Evolutionary conservation across 2,888 invertebrate species (phyloP).

Genomic region (Isotomurus palustris): DNA sequence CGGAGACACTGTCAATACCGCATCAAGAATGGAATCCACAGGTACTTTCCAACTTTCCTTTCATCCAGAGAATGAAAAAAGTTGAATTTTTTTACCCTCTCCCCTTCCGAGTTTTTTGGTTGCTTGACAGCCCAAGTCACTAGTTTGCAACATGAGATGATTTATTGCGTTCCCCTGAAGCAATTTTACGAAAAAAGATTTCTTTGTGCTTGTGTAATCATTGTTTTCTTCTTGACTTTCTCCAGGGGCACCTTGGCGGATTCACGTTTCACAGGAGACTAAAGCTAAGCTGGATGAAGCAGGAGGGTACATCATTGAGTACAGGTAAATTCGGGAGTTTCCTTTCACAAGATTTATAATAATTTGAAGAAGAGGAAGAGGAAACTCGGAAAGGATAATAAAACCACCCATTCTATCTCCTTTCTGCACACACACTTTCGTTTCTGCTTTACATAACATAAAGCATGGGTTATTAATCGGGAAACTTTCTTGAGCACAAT

Average conservation of each 20-base stretch:
- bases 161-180: background rate
- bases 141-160: background rate
- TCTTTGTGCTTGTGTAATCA: background rate
- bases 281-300: slow-evolving; percentile 69
- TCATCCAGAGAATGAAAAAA: too few relatives aligned
- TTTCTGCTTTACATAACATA: too few relatives aligned
- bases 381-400: too few relatives aligned
- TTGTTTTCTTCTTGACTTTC: background rate
- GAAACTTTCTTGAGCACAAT: too few relatives aligned
- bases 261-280: slow-evolving; percentile 81
- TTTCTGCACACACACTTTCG: too few relatives aligned
- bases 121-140: background rate
- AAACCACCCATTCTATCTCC: too few relatives aligned
- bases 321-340: slow-evolving; percentile 51
- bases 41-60: slow-evolving; percentile 52
- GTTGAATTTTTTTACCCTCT: slow-evolving; percentile 1
- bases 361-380: too few relatives aligned
- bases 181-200: background rate
- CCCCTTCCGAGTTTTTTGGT: background rate
- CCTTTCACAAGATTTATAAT: too few relatives aligned
- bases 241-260: slow-evolving; percentile 78
- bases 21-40: slow-evolving; percentile 82
- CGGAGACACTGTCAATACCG: slow-evolving; percentile 86
- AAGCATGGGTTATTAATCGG: too few relatives aligned
- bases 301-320: slow-evolving; percentile 77